Conservation (phyloP, 2,888 invertebrate genomes). For the Hemithea aestivaria region DNA sequence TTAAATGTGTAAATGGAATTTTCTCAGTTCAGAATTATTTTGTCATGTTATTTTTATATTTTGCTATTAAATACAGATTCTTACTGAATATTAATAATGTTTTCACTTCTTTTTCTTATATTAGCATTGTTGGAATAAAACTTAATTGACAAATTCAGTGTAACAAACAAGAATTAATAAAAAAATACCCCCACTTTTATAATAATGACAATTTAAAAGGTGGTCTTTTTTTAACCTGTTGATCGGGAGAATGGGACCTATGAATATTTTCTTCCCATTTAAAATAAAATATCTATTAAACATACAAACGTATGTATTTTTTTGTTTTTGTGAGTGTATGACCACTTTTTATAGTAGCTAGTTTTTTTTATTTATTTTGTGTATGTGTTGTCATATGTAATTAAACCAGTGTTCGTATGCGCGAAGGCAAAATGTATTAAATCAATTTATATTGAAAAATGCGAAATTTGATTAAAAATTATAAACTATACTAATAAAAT, state of each 20-base stretch:
- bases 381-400: background rate
- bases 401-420: too few relatives aligned
- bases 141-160: too few relatives aligned
- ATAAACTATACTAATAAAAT: too few relatives aligned
- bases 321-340: slow-evolving; percentile 4
- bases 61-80: too few relatives aligned
- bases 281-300: slow-evolving; percentile 24
- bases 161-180: too few relatives aligned
- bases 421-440: background rate
- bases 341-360: slow-evolving; percentile 4
- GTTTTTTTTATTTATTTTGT: slow-evolving; percentile 2
- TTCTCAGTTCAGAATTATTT: too few relatives aligned
- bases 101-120: too few relatives aligned
- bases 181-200: slow-evolving; percentile 6
- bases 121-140: too few relatives aligned
- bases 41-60: too few relatives aligned
- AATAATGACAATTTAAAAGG: slow-evolving; percentile 10
- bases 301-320: slow-evolving; percentile 20
- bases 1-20: too few relatives aligned
- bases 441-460: background rate
- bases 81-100: background rate
- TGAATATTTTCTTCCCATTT: slow-evolving; percentile 35
- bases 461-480: too few relatives aligned
- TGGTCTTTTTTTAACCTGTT: slow-evolving; percentile 35
- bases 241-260: slow-evolving; percentile 43